Base-by-base conservation (phyloP, 2,113 vertebrate genomes). In the Aythya baeri region DNA sequence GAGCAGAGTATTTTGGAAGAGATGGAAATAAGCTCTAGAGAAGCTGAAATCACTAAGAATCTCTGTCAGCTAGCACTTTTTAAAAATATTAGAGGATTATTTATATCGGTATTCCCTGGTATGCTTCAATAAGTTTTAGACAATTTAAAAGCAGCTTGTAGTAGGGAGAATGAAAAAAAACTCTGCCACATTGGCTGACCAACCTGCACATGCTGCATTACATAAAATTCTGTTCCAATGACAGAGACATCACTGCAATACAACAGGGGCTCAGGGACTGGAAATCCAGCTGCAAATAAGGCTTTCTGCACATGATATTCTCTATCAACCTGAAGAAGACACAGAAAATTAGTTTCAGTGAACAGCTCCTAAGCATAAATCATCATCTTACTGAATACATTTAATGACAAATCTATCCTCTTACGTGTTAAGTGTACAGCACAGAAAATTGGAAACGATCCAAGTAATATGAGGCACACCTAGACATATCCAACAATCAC, bases 171-270 rank as follows among this genome's bases (percentile, higher is more conserved):
- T 49, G 9, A 49, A 78, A 83, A 87, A 29, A 63, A 41, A 79
- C 20, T 7, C 11, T 77, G 23, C 76, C 22, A 50, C 18, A 20
- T 0, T 49, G 17, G 18, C 76, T n/a, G 29, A 90, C 94, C 43
- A 96, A 99, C 99, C 98, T 98, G 96, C 31, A 99, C 98, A 76
- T 99, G 98, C 59, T 99, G 98, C 99, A 99, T 99, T 54, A 99
- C 29, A 75, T 99, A 99, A 93, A 99, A 99, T 78, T 99, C 98
- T 7, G 99, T 99, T 90, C 99, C 99, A 49, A 99, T 99, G 86
- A 99, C 13, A 41, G 98, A 97, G 38, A 79, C 14, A 2, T 99
- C 98, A 13, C 88, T 85, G 88, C 99, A 99, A 78, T 98, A 98
- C 57, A 99, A 63, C 17, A 99, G 89, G 7, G 99, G 98, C 96